Percentiles rank a stretch among this genome's conserved stretches.
phyloP scores from a whole-genome alignment of 2,797 vertebrate species.

The Sebastes vulpes region DNA sequence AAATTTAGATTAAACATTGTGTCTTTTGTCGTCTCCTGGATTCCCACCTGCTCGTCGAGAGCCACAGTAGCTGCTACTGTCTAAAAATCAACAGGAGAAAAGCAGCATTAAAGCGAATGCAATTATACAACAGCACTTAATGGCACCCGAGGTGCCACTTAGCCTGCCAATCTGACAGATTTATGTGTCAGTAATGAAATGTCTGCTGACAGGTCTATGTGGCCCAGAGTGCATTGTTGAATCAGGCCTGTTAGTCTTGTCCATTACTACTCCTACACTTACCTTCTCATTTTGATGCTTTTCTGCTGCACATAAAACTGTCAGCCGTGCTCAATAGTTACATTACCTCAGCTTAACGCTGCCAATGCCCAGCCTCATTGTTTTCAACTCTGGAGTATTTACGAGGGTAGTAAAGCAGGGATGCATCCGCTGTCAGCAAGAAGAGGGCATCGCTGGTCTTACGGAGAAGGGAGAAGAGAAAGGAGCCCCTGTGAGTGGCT shows the following conservation, averaged over 20 bases:
- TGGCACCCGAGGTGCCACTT: constrained; percentile 68
- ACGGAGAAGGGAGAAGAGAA: background rate
- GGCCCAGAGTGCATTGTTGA: constrained; percentile 56
- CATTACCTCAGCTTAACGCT: constrained; percentile 52
- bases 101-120: constrained; percentile 28
- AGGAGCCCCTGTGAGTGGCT: constrained; percentile 28
- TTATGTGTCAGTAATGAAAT: constrained; percentile 76
- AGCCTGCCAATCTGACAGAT: constrained; percentile 56
- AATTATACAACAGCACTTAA: constrained; percentile 68
- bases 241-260: constrained; percentile 54
- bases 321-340: constrained; percentile 58
- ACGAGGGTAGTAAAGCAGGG: constrained; percentile 57
- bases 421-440: constrained; percentile 44
- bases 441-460: constrained; percentile 30
- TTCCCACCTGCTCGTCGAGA: constrained; percentile 1
- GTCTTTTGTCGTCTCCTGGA: background rate
- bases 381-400: constrained; percentile 66
- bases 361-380: constrained; percentile 44
- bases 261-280: constrained; percentile 64
- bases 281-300: constrained; percentile 58
- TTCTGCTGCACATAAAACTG: constrained; percentile 67
- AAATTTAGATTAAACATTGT: background rate
- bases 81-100: constrained; percentile 23
- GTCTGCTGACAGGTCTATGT: constrained; percentile 57
- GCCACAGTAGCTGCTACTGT: background rate